phyloP scores from a whole-genome alignment of 2,113 vertebrate genomes.

The Axis porcinus region DNA sequence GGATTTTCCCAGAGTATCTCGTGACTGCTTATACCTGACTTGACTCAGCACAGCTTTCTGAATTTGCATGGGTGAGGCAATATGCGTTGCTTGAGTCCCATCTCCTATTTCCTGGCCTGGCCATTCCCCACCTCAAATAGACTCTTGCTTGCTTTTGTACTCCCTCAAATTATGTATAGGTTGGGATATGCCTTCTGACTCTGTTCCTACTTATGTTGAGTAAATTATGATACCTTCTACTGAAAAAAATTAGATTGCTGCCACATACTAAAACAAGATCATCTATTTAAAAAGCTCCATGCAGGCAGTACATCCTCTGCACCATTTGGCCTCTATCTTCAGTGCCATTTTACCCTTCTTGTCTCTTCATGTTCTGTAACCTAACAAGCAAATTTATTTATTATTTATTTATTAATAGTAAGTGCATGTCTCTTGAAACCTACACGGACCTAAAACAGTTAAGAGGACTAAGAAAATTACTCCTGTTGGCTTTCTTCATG shows the following conservation, averaged over 20 bases:
- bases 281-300: background rate
- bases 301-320: background rate
- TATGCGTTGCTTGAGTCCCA: background rate
- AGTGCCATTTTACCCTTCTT: background rate
- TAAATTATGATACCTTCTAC: background rate
- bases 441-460: background rate
- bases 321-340: background rate
- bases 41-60: background rate
- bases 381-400: background rate
- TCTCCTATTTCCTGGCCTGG: background rate
- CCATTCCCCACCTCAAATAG: background rate
- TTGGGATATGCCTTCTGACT: background rate
- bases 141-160: background rate
- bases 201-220: background rate
- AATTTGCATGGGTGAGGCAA: slow-evolving; percentile 1
- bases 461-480: background rate
- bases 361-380: background rate
- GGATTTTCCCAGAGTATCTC: background rate
- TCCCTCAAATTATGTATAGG: background rate
- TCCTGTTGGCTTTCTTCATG: background rate
- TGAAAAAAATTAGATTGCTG: background rate
- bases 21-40: background rate
- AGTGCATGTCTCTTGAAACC: background rate
- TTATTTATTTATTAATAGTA: background rate
- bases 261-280: background rate